These are phyloP conservation scores for Drosophila dives DNA, from an alignment of 2,888 invertebrate species.

Conservation along the genomic window DNA sequence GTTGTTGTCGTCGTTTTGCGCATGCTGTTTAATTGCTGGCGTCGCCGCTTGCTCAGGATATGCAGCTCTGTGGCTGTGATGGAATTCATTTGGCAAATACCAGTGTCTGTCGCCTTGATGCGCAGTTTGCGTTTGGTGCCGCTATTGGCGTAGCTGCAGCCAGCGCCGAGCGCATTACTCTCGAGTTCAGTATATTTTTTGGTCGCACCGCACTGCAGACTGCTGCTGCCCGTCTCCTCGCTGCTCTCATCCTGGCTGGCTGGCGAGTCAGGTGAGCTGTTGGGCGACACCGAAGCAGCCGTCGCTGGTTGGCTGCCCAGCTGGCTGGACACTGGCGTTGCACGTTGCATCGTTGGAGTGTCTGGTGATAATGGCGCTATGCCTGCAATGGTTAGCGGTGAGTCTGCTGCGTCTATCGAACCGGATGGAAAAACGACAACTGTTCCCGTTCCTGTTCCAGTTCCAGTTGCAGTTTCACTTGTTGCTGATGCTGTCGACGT, in stretches of 20 bases:
- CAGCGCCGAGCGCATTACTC: constrained; percentile 54
- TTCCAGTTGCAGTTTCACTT: not conserved
- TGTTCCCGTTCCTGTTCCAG: not conserved
- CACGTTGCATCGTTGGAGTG: constrained; percentile 20
- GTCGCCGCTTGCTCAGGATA: constrained; percentile 75
- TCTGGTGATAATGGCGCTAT: constrained; percentile 43
- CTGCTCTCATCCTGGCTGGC: constrained; percentile 84
- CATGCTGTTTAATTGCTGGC: constrained; percentile 68
- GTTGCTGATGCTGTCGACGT: not conserved
- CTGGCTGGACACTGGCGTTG: constrained; percentile 9
- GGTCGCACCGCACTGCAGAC: constrained; percentile 62
- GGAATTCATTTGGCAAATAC: constrained; percentile 51
- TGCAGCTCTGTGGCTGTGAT: constrained; percentile 77
- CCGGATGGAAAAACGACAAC: not conserved
- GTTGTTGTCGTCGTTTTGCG: constrained; percentile 74
- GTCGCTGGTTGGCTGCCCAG: constrained; percentile 5
- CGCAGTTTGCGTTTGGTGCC: constrained; percentile 83
- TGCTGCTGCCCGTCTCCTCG: constrained; percentile 80
- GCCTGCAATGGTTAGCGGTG: constrained; percentile 30
- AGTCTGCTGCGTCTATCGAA: constrained; percentile 4
- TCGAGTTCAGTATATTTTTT: constrained; percentile 80
- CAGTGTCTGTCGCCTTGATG: constrained; percentile 84
- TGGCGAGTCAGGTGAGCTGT: constrained; percentile 83
- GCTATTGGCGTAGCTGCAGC: not conserved
- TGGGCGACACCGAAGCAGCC: constrained; percentile 55